Evolutionary conservation across 1,140 invertebrate species (phyloP).

Genomic region (Aleiodes sp.): DNA sequence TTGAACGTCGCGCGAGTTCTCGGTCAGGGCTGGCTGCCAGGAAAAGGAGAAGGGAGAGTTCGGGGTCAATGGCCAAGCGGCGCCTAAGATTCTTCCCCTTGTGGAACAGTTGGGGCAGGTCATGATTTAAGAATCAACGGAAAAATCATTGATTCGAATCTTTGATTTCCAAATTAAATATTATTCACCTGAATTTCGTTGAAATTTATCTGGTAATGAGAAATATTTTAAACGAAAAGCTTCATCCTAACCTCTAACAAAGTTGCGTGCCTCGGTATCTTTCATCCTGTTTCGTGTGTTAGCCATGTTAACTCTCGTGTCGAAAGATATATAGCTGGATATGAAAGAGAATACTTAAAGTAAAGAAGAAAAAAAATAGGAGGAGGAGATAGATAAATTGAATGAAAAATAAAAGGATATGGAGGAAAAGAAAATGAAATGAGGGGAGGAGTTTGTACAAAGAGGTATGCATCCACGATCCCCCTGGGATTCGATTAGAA

Average conservation of each 20-base stretch:
- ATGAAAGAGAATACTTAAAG: too few relatives aligned
- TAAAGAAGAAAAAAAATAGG: too few relatives aligned
- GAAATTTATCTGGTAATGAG: too few relatives aligned
- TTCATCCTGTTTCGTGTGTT: too few relatives aligned
- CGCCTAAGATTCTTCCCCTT: conserved; percentile 59
- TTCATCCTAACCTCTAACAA: too few relatives aligned
- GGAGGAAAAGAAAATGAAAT: not conserved
- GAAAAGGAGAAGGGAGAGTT: not conserved
- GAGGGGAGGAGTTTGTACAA: not conserved
- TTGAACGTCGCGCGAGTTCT: conserved; percentile 36
- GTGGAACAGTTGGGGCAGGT: conserved; percentile 55
- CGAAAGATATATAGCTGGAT: too few relatives aligned
- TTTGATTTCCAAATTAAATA: not conserved
- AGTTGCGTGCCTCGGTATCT: too few relatives aligned
- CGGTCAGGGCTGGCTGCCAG: conserved; percentile 35
- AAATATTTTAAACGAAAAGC: too few relatives aligned
- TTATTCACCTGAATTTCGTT: too few relatives aligned
- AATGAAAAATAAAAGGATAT: not conserved
- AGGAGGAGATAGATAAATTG: too few relatives aligned
- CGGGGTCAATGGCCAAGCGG: conserved; percentile 61
- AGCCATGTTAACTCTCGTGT: too few relatives aligned
- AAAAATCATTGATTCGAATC: not conserved
- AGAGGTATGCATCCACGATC: not conserved
- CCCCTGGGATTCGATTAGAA: not conserved
- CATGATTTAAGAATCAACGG: conserved; percentile 40